Percentiles rank a stretch among this genome's conserved stretches.
phyloP scores from a whole-genome alignment of 2,888 invertebrate genomes.

The Polydrusus tereticollis region DNA sequence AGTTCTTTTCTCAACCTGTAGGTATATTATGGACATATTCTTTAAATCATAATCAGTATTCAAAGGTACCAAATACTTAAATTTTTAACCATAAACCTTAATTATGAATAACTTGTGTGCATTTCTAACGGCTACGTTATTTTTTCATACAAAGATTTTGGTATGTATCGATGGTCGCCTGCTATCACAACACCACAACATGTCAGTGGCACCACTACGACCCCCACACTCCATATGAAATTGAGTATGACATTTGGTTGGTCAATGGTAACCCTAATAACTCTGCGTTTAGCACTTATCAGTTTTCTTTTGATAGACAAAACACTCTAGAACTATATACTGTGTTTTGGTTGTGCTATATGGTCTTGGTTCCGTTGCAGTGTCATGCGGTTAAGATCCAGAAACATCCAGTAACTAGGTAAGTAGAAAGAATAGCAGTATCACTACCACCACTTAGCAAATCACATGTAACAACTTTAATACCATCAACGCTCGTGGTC shows the following conservation, averaged over 20 bases:
- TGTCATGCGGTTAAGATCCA: slow-evolving; percentile 91
- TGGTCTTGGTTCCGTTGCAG: slow-evolving; percentile 87
- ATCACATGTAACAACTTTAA: too few relatives aligned
- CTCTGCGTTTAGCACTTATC: slow-evolving; percentile 90
- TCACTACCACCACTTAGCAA: too few relatives aligned
- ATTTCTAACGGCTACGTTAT: background rate
- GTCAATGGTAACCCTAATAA: slow-evolving; percentile 96
- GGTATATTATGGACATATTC: too few relatives aligned
- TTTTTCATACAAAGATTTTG: slow-evolving; percentile 80
- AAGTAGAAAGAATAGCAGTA: background rate
- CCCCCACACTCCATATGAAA: slow-evolving; percentile 64
- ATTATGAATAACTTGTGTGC: too few relatives aligned
- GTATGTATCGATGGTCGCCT: slow-evolving; percentile 96
- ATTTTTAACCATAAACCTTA: too few relatives aligned
- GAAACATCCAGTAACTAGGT: slow-evolving; percentile 89
- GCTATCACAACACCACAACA: slow-evolving; percentile 83
- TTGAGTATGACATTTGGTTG: slow-evolving; percentile 93
- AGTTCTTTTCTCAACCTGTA: too few relatives aligned
- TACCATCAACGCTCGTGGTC: too few relatives aligned
- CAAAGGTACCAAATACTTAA: too few relatives aligned
- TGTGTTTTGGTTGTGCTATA: slow-evolving; percentile 88
- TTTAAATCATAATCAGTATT: too few relatives aligned
- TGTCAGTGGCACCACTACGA: slow-evolving; percentile 89
- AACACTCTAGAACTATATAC: slow-evolving; percentile 93
- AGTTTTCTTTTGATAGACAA: slow-evolving; percentile 95